Conservation (phyloP, 2,113 vertebrate genomes). For the Brachyistius frenatus region DNA sequence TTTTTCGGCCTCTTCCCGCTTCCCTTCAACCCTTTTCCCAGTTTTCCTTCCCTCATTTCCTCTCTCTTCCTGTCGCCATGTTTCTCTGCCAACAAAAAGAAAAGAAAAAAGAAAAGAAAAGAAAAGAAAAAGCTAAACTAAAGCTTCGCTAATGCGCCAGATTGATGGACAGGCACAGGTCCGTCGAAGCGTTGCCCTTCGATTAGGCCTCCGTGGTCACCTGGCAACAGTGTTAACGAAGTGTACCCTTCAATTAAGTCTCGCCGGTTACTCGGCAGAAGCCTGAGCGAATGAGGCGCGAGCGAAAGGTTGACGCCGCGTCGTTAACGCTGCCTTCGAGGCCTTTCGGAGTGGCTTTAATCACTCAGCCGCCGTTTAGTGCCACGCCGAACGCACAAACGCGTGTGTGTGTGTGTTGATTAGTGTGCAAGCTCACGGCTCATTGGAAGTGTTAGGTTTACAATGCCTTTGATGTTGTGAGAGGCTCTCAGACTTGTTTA, state of each 20-base stretch:
- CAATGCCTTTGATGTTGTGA: too few species aligned
- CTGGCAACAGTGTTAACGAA: conserved; percentile 58
- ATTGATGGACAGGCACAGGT: conserved; percentile 59
- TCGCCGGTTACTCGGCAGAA: conserved; percentile 48
- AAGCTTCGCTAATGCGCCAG: conserved; percentile 30
- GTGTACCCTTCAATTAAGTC: conserved; percentile 57
- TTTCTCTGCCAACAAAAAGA: conserved; percentile 18
- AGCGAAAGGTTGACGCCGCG: conserved; percentile 26
- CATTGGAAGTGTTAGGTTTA: conserved; percentile 21
- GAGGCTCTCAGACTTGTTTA: too few species aligned
- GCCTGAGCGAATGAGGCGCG: conserved; percentile 51
- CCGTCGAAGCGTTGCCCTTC: conserved; percentile 42
- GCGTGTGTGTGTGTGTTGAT: too few species aligned
- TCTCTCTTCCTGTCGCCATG: conserved; percentile 5
- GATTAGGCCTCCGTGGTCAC: conserved; percentile 52
- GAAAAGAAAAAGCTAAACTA: too few species aligned
- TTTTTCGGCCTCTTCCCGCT: conserved; percentile 13
- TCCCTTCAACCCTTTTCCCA: neutral
- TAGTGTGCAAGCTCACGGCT: conserved; percentile 12
- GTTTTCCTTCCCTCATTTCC: neutral
- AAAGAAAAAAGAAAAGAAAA: neutral
- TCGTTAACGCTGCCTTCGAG: conserved; percentile 38
- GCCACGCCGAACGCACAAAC: too few species aligned
- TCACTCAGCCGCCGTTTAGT: conserved; percentile 16
- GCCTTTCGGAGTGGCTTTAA: conserved; percentile 26